Percentiles rank a stretch among this genome's conserved stretches.
Evolutionary conservation across 2,888 invertebrate species (phyloP).

Genomic region (Trisateles emortualis): DNA sequence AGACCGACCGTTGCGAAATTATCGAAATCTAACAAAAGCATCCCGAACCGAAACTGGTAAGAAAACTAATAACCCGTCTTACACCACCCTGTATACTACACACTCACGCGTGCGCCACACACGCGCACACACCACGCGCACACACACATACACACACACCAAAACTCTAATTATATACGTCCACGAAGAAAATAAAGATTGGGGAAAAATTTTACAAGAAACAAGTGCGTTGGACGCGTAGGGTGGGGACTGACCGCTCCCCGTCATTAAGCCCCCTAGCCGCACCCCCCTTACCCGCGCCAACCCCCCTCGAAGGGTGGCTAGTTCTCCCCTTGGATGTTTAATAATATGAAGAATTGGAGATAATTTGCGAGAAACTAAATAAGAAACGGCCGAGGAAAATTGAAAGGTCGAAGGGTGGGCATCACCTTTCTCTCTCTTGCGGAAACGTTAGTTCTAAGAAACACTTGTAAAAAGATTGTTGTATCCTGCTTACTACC

Average conservation of each 20-base stretch:
- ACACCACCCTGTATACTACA: constrained; percentile 62
- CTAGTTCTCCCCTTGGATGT: constrained; percentile 83
- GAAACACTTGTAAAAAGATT: constrained; percentile 30
- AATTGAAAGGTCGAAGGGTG: constrained; percentile 79
- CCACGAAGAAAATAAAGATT: constrained; percentile 86
- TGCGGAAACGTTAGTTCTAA: constrained; percentile 39
- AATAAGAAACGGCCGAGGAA: constrained; percentile 86
- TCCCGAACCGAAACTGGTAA: constrained; percentile 78
- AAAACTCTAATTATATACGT: constrained; percentile 84
- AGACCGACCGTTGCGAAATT: constrained; percentile 79
- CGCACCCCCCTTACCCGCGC: constrained; percentile 59
- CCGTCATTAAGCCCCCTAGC: constrained; percentile 79
- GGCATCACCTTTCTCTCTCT: constrained; percentile 50
- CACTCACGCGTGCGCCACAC: constrained; percentile 32
- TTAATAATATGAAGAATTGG: constrained; percentile 88
- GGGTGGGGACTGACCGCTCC: constrained; percentile 80
- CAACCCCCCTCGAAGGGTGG: constrained; percentile 61
- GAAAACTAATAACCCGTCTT: constrained; percentile 86
- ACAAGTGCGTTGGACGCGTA: constrained; percentile 80
- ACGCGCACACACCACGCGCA: constrained; percentile 49
- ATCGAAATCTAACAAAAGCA: constrained; percentile 87
- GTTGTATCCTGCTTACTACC: constrained; percentile 12
- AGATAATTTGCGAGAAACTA: constrained; percentile 88
- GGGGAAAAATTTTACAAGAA: constrained; percentile 87
- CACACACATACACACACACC: constrained; percentile 46